Percentiles rank a stretch among this genome's conserved stretches.
Evolutionary conservation across 2,888 invertebrate species (phyloP).

Genomic region (Acronicta alni): DNA sequence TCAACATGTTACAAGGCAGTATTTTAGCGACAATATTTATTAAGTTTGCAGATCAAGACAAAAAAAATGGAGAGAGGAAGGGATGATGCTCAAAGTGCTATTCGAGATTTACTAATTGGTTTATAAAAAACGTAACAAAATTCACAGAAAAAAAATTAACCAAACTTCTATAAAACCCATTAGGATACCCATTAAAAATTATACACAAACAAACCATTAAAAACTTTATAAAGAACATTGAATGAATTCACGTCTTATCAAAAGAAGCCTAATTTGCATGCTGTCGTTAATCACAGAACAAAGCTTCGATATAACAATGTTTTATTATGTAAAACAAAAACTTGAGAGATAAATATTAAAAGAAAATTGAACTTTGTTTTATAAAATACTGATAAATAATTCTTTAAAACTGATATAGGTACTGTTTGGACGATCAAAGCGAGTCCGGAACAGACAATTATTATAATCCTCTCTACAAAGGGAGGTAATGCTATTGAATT

Average conservation of each 20-base stretch:
- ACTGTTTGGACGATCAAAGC: constrained; percentile 22
- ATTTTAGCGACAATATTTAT: too few relatives aligned
- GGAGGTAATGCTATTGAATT: constrained; percentile 62
- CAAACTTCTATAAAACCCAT: constrained; percentile 37
- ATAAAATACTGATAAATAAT: constrained; percentile 39
- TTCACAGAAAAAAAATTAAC: constrained; percentile 3
- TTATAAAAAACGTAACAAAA: constrained; percentile 1
- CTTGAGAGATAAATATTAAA: constrained; percentile 11
- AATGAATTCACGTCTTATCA: constrained; percentile 50
- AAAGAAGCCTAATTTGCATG: constrained; percentile 44
- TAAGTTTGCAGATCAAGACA: too few relatives aligned
- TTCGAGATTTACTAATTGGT: background rate
- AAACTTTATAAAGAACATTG: constrained; percentile 42
- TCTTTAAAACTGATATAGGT: constrained; percentile 28
- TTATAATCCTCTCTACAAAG: constrained; percentile 55
- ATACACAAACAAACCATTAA: constrained; percentile 43
- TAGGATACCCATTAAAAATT: constrained; percentile 44
- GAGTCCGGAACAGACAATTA: constrained; percentile 45
- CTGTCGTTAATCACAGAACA: constrained; percentile 46
- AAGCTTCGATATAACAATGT: constrained; percentile 37
- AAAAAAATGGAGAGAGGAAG: too few relatives aligned
- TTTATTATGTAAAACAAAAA: constrained; percentile 23
- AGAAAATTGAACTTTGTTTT: constrained; percentile 16
- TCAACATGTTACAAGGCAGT: too few relatives aligned
- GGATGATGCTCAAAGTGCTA: too few relatives aligned